A percentile compares a stretch with the other conserved stretches of the same genome.
Conservation (phyloP, 2,888 invertebrate genomes). For the Lomographa bimaculata region DNA sequence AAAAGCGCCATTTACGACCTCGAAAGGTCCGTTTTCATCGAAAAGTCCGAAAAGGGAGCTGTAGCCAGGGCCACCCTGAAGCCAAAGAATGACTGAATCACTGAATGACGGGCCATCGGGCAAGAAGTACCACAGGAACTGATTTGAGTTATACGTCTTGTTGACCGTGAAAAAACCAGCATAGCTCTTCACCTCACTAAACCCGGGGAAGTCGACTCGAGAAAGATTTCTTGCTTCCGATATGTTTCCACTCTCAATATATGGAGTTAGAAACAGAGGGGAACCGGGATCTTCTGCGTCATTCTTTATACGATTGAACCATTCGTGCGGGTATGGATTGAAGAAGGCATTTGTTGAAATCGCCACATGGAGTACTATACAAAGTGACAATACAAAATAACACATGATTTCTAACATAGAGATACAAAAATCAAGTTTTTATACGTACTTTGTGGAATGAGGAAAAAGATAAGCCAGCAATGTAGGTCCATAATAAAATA, state of each 20-base stretch:
- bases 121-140: conserved; percentile 94
- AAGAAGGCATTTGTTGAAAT: neutral
- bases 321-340: neutral
- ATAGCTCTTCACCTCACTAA: conserved; percentile 85
- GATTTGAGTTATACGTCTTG: conserved; percentile 88
- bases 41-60: conserved; percentile 91
- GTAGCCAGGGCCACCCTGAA: conserved; percentile 94
- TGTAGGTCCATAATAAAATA: no score
- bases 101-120: no score
- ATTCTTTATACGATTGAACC: no score
- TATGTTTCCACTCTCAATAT: conserved; percentile 87
- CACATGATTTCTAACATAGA: no score
- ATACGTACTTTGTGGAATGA: no score
- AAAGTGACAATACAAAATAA: neutral
- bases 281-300: conserved; percentile 5
- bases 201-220: conserved; percentile 82
- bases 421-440: no score
- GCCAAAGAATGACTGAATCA: conserved; percentile 90
- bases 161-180: conserved; percentile 94
- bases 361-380: neutral
- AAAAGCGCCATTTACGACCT: conserved; percentile 58
- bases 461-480: no score
- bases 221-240: conserved; percentile 84
- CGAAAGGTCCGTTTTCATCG: conserved; percentile 90
- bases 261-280: conserved; percentile 89